These are phyloP conservation scores for Ochotona princeps DNA, from an alignment of 2,113 vertebrate species.

Conservation along the genomic window DNA sequence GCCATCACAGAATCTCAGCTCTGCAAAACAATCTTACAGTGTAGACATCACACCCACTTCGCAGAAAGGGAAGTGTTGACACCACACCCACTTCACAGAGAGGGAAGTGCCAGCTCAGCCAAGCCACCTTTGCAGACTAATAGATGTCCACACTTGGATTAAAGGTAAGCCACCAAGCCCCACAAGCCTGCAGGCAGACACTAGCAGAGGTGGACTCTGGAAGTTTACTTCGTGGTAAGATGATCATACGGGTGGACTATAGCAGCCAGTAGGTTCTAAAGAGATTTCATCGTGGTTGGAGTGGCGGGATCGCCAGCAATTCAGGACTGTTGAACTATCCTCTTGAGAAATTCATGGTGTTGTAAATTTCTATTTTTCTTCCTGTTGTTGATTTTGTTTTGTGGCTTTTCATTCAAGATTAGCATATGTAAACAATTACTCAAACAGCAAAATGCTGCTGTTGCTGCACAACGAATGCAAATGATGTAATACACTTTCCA, in stretches of 20 bases:
- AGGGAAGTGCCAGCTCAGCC: not conserved
- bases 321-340: too few relatives aligned
- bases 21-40: not conserved
- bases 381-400: too few relatives aligned
- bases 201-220: not conserved
- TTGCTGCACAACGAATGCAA: not conserved
- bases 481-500: not conserved
- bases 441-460: not conserved
- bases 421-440: not conserved
- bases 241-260: too few relatives aligned
- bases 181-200: accelerated
- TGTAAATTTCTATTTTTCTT: too few relatives aligned
- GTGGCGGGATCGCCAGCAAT: too few relatives aligned
- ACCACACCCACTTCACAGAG: not conserved
- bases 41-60: not conserved
- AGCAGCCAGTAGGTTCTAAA: too few relatives aligned
- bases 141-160: too few relatives aligned
- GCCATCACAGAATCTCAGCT: not conserved
- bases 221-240: not conserved
- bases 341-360: too few relatives aligned
- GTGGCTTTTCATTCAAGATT: not conserved
- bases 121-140: not conserved
- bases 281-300: too few relatives aligned
- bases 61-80: not conserved
- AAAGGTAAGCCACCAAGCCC: too few relatives aligned